Evolutionary conservation across 2,888 invertebrate genomes (phyloP).

Genomic region (Aporophyla lueneburgensis): DNA sequence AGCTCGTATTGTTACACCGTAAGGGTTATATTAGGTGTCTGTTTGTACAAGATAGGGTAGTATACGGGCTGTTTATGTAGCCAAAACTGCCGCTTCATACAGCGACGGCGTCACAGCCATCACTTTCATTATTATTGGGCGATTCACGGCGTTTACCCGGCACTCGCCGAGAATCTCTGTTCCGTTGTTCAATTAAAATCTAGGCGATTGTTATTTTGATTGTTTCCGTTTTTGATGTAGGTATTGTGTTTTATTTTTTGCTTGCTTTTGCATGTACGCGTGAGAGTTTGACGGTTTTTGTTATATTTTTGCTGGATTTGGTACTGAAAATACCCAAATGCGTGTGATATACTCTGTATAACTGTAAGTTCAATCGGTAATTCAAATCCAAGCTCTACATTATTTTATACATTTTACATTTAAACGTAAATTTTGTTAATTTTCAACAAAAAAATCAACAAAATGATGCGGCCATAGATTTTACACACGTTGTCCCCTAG

Average conservation of each 20-base stretch:
- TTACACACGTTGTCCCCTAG: constrained; percentile 51
- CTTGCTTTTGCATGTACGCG: neutral
- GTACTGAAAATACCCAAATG: neutral
- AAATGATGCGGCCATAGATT: constrained; percentile 45
- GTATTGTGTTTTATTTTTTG: constrained; percentile 43
- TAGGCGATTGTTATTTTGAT: constrained; percentile 83
- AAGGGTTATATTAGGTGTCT: constrained; percentile 65
- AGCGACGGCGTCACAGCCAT: constrained; percentile 89
- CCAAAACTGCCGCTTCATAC: constrained; percentile 91
- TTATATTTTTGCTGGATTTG: neutral
- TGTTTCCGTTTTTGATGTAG: constrained; percentile 72
- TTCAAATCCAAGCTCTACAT: neutral
- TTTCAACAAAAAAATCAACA: neutral
- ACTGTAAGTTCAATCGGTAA: neutral
- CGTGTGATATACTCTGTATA: neutral
- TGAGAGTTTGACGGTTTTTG: neutral
- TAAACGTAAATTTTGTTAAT: neutral
- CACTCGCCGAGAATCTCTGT: constrained; percentile 85
- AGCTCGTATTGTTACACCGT: constrained; percentile 62
- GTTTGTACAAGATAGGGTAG: constrained; percentile 74
- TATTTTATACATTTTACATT: neutral
- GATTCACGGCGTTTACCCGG: constrained; percentile 90
- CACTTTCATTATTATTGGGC: constrained; percentile 91
- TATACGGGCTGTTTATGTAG: constrained; percentile 91
- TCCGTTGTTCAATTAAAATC: constrained; percentile 88